Evolutionary conservation across 1,140 invertebrate species (phyloP).

Genomic region (Aphidius ervi): DNA sequence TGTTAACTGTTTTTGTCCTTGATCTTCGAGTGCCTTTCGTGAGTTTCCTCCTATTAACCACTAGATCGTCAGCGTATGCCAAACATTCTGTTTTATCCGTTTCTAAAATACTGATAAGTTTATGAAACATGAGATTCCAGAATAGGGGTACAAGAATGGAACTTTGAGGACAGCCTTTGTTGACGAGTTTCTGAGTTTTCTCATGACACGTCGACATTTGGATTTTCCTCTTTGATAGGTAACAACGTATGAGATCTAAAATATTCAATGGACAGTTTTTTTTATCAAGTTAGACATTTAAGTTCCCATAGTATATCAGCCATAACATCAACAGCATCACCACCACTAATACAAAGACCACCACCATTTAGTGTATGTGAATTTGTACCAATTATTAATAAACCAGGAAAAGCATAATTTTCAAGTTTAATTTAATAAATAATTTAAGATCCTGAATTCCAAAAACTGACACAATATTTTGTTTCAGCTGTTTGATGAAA

Average conservation of each 20-base stretch:
- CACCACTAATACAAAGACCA: conserved; percentile 94
- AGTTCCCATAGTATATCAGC: conserved; percentile 99
- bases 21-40: conserved; percentile 27
- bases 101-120: conserved; percentile 32
- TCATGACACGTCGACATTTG: conserved; percentile 19
- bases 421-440: conserved; percentile 99
- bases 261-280: conserved; percentile 28
- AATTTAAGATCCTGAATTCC: conserved; percentile 99
- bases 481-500: conserved; percentile 92
- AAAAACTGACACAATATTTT: conserved; percentile 99
- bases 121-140: conserved; percentile 40
- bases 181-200: conserved; percentile 24
- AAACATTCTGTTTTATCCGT: conserved; percentile 24
- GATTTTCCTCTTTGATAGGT: conserved; percentile 35
- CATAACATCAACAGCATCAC: conserved; percentile 99
- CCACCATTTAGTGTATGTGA: conserved; percentile 99
- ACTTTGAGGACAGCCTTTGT: conserved; percentile 49
- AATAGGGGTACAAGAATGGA: conserved; percentile 50
- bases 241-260: conserved; percentile 31
- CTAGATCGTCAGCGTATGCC: conserved; percentile 45
- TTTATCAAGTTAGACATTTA: conserved; percentile 79
- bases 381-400: conserved; percentile 97
- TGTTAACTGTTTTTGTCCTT: too few species aligned
- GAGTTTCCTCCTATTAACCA: conserved; percentile 34
- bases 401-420: conserved; percentile 98